phyloP scores from a whole-genome alignment of 2,797 vertebrate species.

The Sternarchorhynchus goeldii region DNA sequence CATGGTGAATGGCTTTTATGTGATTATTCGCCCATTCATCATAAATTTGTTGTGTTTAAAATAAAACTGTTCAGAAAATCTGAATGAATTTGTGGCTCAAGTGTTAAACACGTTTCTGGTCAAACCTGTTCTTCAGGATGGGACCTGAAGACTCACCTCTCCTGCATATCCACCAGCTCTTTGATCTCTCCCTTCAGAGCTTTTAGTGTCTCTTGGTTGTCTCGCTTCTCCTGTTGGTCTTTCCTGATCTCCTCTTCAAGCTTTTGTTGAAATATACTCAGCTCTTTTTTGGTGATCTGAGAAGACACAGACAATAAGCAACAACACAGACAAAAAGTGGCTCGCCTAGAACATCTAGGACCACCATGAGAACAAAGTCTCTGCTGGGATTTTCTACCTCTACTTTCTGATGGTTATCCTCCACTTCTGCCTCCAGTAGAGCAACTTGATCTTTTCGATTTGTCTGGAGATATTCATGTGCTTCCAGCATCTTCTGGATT shows the following conservation, averaged over 20 bases:
- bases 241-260: constrained; percentile 83
- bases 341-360: not conserved
- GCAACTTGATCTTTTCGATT: constrained; percentile 58
- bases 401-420: constrained; percentile 64
- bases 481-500: constrained; percentile 69
- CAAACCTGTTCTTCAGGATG: too few relatives aligned
- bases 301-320: not conserved
- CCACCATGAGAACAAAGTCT: not conserved
- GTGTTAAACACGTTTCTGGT: too few relatives aligned
- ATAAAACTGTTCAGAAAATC: too few relatives aligned
- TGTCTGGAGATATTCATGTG: constrained; percentile 53
- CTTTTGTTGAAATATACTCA: constrained; percentile 82
- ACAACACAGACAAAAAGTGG: not conserved
- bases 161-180: constrained; percentile 69
- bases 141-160: constrained; percentile 62
- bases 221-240: constrained; percentile 90
- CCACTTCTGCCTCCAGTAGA: constrained; percentile 70
- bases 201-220: constrained; percentile 83
- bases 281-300: constrained; percentile 84
- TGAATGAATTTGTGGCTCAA: too few relatives aligned
- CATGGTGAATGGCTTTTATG: too few relatives aligned
- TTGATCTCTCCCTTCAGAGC: constrained; percentile 76
- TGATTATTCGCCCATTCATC: too few relatives aligned
- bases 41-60: too few relatives aligned
- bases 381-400: constrained; percentile 67